Evolutionary conservation across 2,113 vertebrate genomes (phyloP), one percentile per base, ranked within the genome.

Genomic region (Edolisoma coerulescens): DNA sequence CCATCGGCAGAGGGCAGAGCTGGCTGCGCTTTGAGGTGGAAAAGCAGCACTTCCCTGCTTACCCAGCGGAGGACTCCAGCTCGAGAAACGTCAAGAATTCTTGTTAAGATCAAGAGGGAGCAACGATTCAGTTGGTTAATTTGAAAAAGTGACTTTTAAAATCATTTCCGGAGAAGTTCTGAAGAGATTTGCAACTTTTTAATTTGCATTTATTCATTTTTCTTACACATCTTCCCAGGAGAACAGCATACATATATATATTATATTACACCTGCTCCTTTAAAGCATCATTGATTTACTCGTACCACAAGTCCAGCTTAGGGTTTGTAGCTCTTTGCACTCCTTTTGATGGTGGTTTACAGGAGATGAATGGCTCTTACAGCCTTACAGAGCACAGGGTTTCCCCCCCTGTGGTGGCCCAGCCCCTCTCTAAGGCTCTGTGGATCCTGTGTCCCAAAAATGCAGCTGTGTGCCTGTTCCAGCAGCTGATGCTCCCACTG

Each of bases 301-400:
- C 1, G 0, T 8, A 2, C 4, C n/a, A 16, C 37, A 13, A 7
- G 23, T n/a, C 27, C 49, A 47, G 0, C 4, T 53, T 13, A 8
- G 35, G 27, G 0, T 14, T 44, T 84, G 18, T 21, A 64, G 57
- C 53, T 45, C 57, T 64, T 1, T 7, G 2, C 7, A 1, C 9
- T 20, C 9, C 10, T 70, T 65, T 60, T 80, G 13, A 10, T 35
- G 26, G 16, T 39, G 76, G 11, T 87, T 91, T 56, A 16, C 10
- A 65, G 57, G 20, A 35, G 30, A 39, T 49, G 2, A 44, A 60
- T 35, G n/a, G 49, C 35, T 89, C 24, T 67, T 20, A 7, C 5
- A 79, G 42, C 54, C 9, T 35, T 8, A 0, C 15, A 12, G 32
- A 1, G 7, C 17, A 22, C n/a, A 5, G 1, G 8, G 16, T 39